Percentiles rank a stretch among this genome's conserved stretches.
These are phyloP conservation scores for Clarias batrachus DNA, from an alignment of 2,113 vertebrate genomes.

Conservation along the genomic window DNA sequence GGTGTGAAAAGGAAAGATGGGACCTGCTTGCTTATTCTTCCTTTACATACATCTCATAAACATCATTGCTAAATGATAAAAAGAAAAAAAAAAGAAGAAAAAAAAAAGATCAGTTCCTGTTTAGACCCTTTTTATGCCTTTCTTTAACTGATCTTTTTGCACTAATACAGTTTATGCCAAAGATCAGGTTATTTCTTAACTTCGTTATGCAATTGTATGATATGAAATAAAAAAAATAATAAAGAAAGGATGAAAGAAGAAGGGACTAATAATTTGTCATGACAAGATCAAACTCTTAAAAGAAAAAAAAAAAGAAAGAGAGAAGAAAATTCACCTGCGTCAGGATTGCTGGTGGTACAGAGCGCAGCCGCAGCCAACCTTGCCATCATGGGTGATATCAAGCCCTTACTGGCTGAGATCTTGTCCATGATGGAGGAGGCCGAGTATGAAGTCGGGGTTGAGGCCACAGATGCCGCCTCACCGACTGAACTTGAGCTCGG, in stretches of 20 bases:
- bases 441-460: conserved; percentile 77
- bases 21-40: conserved; percentile 1
- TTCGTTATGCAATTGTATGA: neutral
- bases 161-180: neutral
- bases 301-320: neutral
- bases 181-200: neutral
- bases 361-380: conserved; percentile 94
- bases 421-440: conserved; percentile 93
- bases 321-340: conserved; percentile 71
- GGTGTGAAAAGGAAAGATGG: conserved; percentile 34
- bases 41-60: neutral
- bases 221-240: neutral
- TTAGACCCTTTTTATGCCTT: neutral
- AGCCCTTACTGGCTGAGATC: conserved; percentile 95
- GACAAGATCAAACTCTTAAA: neutral
- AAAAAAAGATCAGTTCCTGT: neutral
- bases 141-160: neutral
- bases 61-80: neutral
- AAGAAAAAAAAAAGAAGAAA: too few relatives aligned
- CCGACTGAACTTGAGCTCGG: conserved; percentile 76
- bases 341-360: conserved; percentile 81
- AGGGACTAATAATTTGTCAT: neutral
- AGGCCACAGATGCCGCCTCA: conserved; percentile 66
- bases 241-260: neutral
- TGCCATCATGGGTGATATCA: conserved; percentile 99